Base-by-base conservation (phyloP, 2,888 invertebrate genomes). In the Archips crataeganus region DNA sequence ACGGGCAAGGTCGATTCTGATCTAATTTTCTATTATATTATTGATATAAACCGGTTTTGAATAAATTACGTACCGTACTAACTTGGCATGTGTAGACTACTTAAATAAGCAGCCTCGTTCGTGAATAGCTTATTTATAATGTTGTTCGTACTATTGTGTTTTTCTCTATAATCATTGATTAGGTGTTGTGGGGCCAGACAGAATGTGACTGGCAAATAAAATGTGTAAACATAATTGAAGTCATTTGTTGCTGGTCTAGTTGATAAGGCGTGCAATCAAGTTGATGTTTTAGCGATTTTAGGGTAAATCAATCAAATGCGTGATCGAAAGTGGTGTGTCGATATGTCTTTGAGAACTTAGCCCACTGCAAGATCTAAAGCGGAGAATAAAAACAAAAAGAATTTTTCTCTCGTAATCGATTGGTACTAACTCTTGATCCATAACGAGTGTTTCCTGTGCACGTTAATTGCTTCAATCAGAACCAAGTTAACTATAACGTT, bases 401-500 rank as follows among this genome's bases (percentile, higher is more conserved):
- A 8, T 54, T 54, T 54, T 54, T 54, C 23, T 54, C 23, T n/a
- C 15, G 51, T 15, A 51, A 51, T 15, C 51, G 51, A 9, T 54
- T 9, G 23, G 39, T 39, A 54, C 23, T 54, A 54, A 54, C 23
- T 23, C 23, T 39, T 36, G 45, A 63, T 62, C 62, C 62, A 68
- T 72, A 67, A 72, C 54, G 60, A 54, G 34, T 39, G 67, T 68
- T 73, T 68, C 73, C 73, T 23, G 63, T 8, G 11, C 1, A 23
- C 15, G 49, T 61, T 72, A 72, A 72, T 72, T 72, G 72, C 57
- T 54, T 39, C 36, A 39, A 62, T 68, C 49, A 70, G 62, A 59
- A 15, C 64, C 11, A 15, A 65, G 71, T 67, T 67, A 69, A 51
- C 73, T 68, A 73, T 73, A 39, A 62, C 63, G 73, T 73, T 65